Percentiles rank a stretch among this genome's conserved stretches.
These are phyloP conservation scores for Paraescarpia echinospica DNA, from an alignment of 1,140 invertebrate genomes.

Conservation along the genomic window DNA sequence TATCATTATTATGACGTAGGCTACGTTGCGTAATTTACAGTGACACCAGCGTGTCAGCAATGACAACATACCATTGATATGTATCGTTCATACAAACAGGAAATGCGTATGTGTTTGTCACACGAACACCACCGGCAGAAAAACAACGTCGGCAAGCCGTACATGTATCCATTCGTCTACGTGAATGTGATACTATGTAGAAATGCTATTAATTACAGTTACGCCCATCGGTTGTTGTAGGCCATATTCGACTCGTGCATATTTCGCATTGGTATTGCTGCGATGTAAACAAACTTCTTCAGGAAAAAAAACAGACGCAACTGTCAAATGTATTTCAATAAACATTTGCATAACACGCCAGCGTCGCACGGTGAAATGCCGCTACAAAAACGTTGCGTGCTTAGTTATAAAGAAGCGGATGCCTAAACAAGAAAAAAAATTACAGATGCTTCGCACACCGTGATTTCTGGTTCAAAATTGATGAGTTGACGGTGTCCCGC, in stretches of 20 bases:
- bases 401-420: neutral
- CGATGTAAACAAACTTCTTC: neutral
- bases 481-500: neutral
- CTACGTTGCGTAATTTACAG: neutral
- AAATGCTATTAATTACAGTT: neutral
- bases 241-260: neutral
- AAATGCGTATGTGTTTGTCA: neutral
- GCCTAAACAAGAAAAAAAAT: neutral
- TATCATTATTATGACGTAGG: too few species aligned
- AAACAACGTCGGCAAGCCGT: neutral
- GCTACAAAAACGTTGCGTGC: neutral
- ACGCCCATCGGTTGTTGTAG: neutral
- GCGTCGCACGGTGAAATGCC: neutral
- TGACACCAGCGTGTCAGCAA: neutral
- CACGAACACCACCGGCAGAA: neutral
- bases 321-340: neutral
- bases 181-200: neutral
- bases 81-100: neutral
- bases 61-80: neutral
- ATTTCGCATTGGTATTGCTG: neutral
- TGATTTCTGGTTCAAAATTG: neutral
- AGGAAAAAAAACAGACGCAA: neutral
- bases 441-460: neutral
- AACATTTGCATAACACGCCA: neutral
- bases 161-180: neutral